phyloP scores from a whole-genome alignment of 1,140 invertebrate genomes.

The Drosophila gunungcola region DNA sequence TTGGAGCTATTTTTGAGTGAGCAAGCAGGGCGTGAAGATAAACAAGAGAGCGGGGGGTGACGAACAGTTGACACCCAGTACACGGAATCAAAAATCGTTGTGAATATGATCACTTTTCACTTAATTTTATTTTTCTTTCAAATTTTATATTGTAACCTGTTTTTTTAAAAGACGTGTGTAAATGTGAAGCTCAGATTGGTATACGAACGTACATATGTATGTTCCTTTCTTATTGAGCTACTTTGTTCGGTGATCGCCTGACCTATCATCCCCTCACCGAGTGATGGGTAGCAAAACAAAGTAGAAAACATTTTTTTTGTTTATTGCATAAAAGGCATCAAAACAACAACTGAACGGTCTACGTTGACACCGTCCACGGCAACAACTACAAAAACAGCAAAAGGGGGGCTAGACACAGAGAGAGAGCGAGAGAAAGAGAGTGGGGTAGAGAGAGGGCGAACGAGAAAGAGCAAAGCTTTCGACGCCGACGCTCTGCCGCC shows the following conservation, averaged over 20 bases:
- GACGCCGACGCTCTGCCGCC: slow-evolving; percentile 14
- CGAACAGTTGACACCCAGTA: slow-evolving; percentile 8
- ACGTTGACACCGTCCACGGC: slow-evolving; percentile 40
- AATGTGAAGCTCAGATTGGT: no score
- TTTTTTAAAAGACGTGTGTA: no score
- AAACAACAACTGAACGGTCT: slow-evolving; percentile 44
- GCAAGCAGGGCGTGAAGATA: slow-evolving; percentile 44
- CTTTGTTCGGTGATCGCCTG: neutral
- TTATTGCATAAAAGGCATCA: slow-evolving; percentile 74
- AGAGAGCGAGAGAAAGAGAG: neutral
- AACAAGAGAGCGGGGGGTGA: slow-evolving; percentile 1
- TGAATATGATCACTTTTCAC: no score
- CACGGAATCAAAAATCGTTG: no score
- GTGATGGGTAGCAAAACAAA: slow-evolving; percentile 26
- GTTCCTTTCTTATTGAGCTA: neutral
- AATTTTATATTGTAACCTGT: no score
- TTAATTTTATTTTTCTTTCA: no score
- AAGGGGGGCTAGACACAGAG: slow-evolving; percentile 4
- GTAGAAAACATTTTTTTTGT: slow-evolving; percentile 47
- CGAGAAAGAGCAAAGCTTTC: slow-evolving; percentile 23
- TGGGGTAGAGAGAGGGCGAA: neutral
- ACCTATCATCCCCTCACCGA: slow-evolving; percentile 3
- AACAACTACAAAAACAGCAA: neutral
- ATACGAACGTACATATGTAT: no score
- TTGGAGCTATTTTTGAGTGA: slow-evolving; percentile 40